phyloP scores from a whole-genome alignment of 1,140 invertebrate species.

The Ceratosolen solmsi region DNA sequence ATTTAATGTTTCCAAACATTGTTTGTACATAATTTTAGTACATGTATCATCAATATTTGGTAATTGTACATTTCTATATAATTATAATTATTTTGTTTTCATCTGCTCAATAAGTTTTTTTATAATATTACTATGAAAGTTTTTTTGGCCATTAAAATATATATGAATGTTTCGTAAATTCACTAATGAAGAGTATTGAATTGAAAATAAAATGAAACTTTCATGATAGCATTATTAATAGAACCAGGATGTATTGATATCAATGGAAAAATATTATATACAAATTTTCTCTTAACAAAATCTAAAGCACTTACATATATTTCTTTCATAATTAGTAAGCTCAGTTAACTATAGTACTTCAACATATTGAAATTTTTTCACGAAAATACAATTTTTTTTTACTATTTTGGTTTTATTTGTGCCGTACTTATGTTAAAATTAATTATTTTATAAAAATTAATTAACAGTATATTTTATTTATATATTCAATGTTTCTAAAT shows the following conservation, averaged over 20 bases:
- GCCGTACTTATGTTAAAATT: conserved; percentile 47
- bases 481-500: conserved; percentile 5
- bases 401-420: not conserved
- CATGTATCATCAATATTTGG: conserved; percentile 1
- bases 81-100: conserved; percentile 26
- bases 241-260: conserved; percentile 14
- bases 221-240: conserved; percentile 8
- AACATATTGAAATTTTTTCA: conserved; percentile 23
- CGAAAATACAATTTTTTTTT: not conserved
- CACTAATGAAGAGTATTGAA: not conserved
- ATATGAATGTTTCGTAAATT: conserved; percentile 28
- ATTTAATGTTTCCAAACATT: not conserved
- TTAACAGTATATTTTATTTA: not conserved
- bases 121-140: conserved; percentile 45
- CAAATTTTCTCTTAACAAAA: conserved; percentile 47
- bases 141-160: conserved; percentile 33
- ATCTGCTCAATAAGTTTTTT: conserved; percentile 22
- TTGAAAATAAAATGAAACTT: conserved; percentile 12
- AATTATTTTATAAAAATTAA: conserved; percentile 40
- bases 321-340: conserved; percentile 35
- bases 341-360: conserved; percentile 3
- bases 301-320: conserved; percentile 41
- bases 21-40: not conserved
- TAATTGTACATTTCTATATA: conserved; percentile 8
- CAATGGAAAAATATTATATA: conserved; percentile 42